Percentiles rank a stretch among this genome's conserved stretches.
Conservation (phyloP, 2,888 invertebrate species). For the Nymphalis c-album region DNA sequence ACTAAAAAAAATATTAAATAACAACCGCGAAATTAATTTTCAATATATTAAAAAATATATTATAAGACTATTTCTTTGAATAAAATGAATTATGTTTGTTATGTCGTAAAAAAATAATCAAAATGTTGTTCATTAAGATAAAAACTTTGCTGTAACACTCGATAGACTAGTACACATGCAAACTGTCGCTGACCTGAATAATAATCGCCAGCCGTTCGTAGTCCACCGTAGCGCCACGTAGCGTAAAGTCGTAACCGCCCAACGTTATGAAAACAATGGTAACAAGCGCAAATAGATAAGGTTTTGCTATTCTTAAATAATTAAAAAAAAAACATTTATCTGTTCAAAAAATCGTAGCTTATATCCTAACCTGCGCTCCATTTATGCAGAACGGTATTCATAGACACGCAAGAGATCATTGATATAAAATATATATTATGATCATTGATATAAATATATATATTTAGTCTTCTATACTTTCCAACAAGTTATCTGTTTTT, state of each 20-base stretch:
- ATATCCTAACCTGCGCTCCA: not conserved
- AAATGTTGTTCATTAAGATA: not conserved
- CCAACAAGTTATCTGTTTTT: too few relatives aligned
- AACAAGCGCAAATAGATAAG: slow-evolving; percentile 18
- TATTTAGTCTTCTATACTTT: too few relatives aligned
- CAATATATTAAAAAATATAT: too few relatives aligned
- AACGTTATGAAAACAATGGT: slow-evolving; percentile 19
- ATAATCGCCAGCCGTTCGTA: slow-evolving; percentile 38
- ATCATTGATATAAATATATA: too few relatives aligned
- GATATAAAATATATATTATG: too few relatives aligned
- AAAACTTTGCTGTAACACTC: slow-evolving; percentile 7
- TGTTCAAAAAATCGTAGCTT: slow-evolving; percentile 5
- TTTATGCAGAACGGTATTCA: too few relatives aligned
- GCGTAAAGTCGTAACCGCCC: slow-evolving; percentile 42
- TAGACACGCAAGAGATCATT: too few relatives aligned
- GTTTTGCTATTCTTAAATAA: slow-evolving; percentile 13
- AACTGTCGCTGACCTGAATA: slow-evolving; percentile 45
- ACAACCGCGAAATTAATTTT: too few relatives aligned
- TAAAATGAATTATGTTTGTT: slow-evolving; percentile 29
- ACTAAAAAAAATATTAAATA: too few relatives aligned
- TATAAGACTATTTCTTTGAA: too few relatives aligned
- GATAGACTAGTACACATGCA: slow-evolving; percentile 27
- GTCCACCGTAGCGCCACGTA: slow-evolving; percentile 48
- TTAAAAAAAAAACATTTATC: not conserved
- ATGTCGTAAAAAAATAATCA: not conserved